Conservation (phyloP, 30 jellyfish, hydroid and myxozoan genomes). For the Mastigias papua region DNA sequence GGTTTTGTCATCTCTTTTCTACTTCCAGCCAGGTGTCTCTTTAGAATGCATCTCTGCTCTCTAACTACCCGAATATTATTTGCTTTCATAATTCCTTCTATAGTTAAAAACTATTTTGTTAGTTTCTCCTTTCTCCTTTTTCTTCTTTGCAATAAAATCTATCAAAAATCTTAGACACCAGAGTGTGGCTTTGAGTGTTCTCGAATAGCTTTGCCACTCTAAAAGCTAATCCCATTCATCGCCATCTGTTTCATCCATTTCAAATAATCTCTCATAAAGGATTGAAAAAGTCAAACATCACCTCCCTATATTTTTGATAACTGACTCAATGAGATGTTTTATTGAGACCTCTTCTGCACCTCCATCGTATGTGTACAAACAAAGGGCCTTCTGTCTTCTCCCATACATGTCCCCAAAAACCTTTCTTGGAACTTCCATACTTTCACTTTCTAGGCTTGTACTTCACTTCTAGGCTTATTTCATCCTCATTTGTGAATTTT, state of each 20-base stretch:
- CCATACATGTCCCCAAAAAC: slow-evolving; percentile 11
- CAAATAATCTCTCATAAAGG: not conserved
- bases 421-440: slow-evolving; percentile 14
- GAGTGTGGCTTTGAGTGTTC: slow-evolving; percentile 49
- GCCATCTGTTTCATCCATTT: not conserved
- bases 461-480: too few species aligned
- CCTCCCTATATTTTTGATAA: not conserved
- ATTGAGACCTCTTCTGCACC: not conserved
- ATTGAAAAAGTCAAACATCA: not conserved
- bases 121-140: slow-evolving; percentile 33
- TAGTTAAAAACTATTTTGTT: not conserved
- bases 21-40: not conserved
- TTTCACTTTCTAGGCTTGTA: slow-evolving; percentile 34
- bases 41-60: slow-evolving; percentile 7
- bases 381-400: slow-evolving; percentile 4
- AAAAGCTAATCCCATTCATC: slow-evolving; percentile 46
- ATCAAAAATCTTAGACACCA: slow-evolving; percentile 45
- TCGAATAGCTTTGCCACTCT: slow-evolving; percentile 43
- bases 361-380: not conserved
- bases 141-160: slow-evolving; percentile 32
- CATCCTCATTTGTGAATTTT: slow-evolving; percentile 54
- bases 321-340: not conserved
- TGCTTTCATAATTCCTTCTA: not conserved
- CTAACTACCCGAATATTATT: slow-evolving; percentile 20
- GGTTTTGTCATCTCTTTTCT: not conserved